Evolutionary conservation across 2,888 invertebrate genomes (phyloP), one percentile per base, ranked within the genome.

Genomic region (Cheilosia urbana): DNA sequence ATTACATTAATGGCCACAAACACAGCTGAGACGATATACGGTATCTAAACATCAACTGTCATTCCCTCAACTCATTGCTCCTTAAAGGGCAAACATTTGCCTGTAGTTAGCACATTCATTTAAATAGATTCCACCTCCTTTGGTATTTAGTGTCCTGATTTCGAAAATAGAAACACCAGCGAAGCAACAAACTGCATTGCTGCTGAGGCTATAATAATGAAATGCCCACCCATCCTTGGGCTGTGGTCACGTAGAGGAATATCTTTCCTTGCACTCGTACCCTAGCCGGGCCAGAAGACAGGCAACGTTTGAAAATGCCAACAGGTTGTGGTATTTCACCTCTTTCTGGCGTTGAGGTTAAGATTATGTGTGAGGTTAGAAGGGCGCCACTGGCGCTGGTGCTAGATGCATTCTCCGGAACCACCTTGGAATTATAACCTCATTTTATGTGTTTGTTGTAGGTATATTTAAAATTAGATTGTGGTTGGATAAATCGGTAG

Each of bases 341-440:
- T 65, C 65, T 40, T 27, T 27, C 42, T 37, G 27, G 21, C 37
- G 63, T 72, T 77, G 21, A 66, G 65, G 53, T 77, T 76, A 27
- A 57, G 53, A 65, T 75, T 72, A 40, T 51, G 34, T 72, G 77
- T 49, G 49, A 45, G 58, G 62, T 71, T 24, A 66, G 24, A 66
- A 83, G 71, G 72, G 66, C 42, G 24, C 30, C 6, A 30, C 30
- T 30, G 30, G n/a, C 27, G 42, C 19, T 55, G 47, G 51, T 63
- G 65, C 47, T 85, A 47, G 81, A 76, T 80, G 80, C 81, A 85
- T 85, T 81, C 72, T 85, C 80, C 81, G 85, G 80, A 85, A 81
- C 85, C 85, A 85, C 85, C 85, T 81, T 85, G 85, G 76, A 85
- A 77, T 81, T 76, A 85, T 85, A 85, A 85, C 85, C 85, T 81